These are phyloP conservation scores for Triplophysa rosa DNA, from an alignment of 2,113 vertebrate species.

Conservation along the genomic window DNA sequence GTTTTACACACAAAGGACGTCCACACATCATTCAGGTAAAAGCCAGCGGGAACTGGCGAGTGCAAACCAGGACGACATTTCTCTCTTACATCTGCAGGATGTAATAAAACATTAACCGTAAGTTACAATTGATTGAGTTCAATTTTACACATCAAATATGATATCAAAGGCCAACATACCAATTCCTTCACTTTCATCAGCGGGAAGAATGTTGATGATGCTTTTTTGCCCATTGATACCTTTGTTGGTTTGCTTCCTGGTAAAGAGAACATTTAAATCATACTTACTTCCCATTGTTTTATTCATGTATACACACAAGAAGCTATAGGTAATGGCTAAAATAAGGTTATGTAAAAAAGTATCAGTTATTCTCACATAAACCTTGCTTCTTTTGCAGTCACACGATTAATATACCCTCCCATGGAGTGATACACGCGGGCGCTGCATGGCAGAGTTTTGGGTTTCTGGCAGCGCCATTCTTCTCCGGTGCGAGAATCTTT, in stretches of 20 bases:
- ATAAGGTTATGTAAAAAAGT: too few species aligned
- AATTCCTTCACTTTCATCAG: neutral
- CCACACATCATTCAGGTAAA: conserved; percentile 48
- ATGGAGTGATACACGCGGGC: conserved; percentile 58
- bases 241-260: neutral
- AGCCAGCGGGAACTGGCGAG: conserved; percentile 33
- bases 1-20: conserved; percentile 41
- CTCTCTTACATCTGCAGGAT: too few species aligned
- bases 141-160: too few species aligned
- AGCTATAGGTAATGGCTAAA: conserved; percentile 45
- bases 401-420: conserved; percentile 54
- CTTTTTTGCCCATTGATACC: neutral
- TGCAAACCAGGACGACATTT: too few species aligned
- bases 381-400: conserved; percentile 41
- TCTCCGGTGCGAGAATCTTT: conserved; percentile 52
- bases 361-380: conserved; percentile 47
- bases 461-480: conserved; percentile 60
- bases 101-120: too few species aligned
- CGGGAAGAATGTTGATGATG: neutral
- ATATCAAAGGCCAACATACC: neutral
- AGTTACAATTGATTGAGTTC: too few species aligned
- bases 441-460: conserved; percentile 56
- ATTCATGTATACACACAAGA: neutral
- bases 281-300: conserved; percentile 28
- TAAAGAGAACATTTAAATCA: conserved; percentile 52